Base-by-base conservation (phyloP, 2,797 vertebrate genomes). In the Gambelia wislizenii region DNA sequence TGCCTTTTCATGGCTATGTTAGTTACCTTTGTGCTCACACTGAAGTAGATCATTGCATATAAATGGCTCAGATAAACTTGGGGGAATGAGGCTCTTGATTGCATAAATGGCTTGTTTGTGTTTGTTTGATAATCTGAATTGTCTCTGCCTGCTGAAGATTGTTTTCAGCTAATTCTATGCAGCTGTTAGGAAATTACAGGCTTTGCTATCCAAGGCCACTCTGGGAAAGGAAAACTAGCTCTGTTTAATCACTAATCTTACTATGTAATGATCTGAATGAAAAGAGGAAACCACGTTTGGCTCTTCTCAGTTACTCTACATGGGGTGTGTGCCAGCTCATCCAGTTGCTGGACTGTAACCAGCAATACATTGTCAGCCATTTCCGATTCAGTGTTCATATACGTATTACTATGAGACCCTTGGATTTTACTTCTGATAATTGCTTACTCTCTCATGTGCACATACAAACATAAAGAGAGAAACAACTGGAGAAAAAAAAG, bases 141-240 rank as follows among this genome's bases (percentile, higher is more conserved):
- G 93, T 94, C 88, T 89, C 5, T 6, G 47, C 76, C 86, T 93
- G 44, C 84, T 90, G 90, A 93, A 93, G 87, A 95, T 94, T 93
- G 93, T 94, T 94, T 94, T 94, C 86, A 93, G 89, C 59, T 96
- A 96, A 95, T 96, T 95, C 84, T 49, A 89, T 91, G 92, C 95
- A 96, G 95, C 95, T 96, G 95, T 93, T 96, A 78, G 90, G 93
- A 95, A 96, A 96, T 95, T 95, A 94, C 87, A 94, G 95, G 82
- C 85, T 96, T 81, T 91, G 93, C 91, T 94, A 95, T 95, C 94
- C 94, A 95, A 94, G 75, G 86, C 92, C 93, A 93, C 95, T 95
- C 87, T 93, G 92, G 91, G 92, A 94, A 94, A 92, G 84, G 88
- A 89, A 96, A 95, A 94, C 91, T 91, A 94, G 84, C 0, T 0